Conservation (phyloP, 1,140 invertebrate species). For the Tachypleus tridentatus region DNA sequence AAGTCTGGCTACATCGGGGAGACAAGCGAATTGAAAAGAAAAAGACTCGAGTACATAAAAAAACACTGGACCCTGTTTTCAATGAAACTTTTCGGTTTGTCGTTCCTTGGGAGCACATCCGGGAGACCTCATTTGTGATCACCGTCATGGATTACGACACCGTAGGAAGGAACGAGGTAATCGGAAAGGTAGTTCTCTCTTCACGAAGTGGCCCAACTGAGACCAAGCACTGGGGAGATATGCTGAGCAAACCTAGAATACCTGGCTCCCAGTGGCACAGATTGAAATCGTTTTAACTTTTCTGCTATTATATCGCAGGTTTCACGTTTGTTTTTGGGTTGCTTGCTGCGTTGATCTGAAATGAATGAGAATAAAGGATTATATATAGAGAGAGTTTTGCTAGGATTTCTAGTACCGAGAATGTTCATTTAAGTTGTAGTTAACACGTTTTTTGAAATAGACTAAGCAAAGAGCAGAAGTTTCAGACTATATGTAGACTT, state of each 20-base stretch:
- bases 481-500: too few species aligned
- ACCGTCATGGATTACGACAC: slow-evolving; percentile 94
- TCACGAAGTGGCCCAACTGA: slow-evolving; percentile 79
- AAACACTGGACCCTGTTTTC: slow-evolving; percentile 81
- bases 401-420: too few species aligned
- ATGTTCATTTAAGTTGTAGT: too few species aligned
- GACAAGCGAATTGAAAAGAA: slow-evolving; percentile 88
- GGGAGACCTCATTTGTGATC: slow-evolving; percentile 79
- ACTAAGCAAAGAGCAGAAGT: too few species aligned
- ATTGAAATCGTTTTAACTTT: slow-evolving; percentile 30
- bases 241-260: slow-evolving; percentile 88
- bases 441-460: too few species aligned
- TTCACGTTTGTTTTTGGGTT: too few species aligned
- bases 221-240: slow-evolving; percentile 90
- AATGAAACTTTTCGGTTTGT: slow-evolving; percentile 88
- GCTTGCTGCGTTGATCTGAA: too few species aligned
- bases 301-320: too few species aligned
- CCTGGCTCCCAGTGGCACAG: slow-evolving; percentile 82
- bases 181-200: slow-evolving; percentile 73
- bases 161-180: slow-evolving; percentile 82
- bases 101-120: slow-evolving; percentile 86
- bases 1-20: slow-evolving; percentile 89
- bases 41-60: slow-evolving; percentile 88
- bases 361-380: too few species aligned
- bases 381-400: too few species aligned